These are phyloP conservation scores for Eciton burchellii DNA, from an alignment of 1,140 invertebrate genomes.

Conservation along the genomic window DNA sequence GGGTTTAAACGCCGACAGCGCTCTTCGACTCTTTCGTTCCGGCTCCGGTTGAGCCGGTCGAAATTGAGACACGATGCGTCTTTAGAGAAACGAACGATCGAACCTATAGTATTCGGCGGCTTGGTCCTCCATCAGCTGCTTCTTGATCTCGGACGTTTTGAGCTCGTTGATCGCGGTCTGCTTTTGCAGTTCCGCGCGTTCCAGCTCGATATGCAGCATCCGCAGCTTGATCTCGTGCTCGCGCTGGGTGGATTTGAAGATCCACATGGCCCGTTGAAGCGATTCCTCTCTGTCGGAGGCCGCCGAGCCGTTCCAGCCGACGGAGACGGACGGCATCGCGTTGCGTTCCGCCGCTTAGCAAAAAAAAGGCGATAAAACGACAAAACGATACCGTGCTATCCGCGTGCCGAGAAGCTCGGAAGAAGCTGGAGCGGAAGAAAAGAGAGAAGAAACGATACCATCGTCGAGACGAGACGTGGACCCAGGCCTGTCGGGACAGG, in stretches of 20 bases:
- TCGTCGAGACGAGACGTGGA: constrained; percentile 21
- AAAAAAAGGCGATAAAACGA: constrained; percentile 26
- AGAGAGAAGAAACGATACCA: constrained; percentile 32
- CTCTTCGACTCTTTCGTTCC: background rate
- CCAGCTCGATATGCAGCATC: constrained; percentile 69
- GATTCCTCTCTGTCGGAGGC: constrained; percentile 17
- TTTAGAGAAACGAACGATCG: background rate
- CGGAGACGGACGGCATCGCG: background rate
- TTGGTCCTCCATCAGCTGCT: constrained; percentile 64
- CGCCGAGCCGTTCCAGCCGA: background rate
- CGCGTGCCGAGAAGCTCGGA: too few relatives aligned
- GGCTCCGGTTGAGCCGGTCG: too few relatives aligned
- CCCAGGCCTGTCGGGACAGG: background rate
- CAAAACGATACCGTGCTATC: too few relatives aligned
- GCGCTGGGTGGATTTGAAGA: constrained; percentile 62
- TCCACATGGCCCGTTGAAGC: constrained; percentile 51
- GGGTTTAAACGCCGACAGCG: constrained; percentile 8
- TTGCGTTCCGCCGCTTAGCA: constrained; percentile 20
- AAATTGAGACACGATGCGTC: too few relatives aligned
- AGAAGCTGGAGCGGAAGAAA: constrained; percentile 41
- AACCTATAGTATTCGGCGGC: constrained; percentile 71
- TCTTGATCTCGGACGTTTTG: constrained; percentile 73
- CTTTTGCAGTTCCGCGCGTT: constrained; percentile 71
- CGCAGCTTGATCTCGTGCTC: constrained; percentile 73
- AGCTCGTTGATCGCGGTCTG: constrained; percentile 72